Evolutionary conservation across 2,113 vertebrate species (phyloP), one percentile per base, ranked within the genome.

Genomic region (Cyprinodon brontotheroides): DNA sequence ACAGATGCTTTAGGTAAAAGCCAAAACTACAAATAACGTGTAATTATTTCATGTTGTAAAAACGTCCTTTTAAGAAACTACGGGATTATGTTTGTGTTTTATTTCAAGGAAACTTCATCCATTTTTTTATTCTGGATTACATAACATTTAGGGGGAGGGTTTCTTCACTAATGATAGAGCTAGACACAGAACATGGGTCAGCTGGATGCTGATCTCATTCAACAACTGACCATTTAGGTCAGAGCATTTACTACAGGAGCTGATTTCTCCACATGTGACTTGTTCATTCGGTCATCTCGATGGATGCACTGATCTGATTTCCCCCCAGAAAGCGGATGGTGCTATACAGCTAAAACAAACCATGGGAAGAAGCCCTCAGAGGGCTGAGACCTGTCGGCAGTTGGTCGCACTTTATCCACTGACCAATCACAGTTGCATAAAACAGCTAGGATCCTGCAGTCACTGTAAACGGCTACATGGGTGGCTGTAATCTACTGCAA

Each of bases 401-500:
- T 60, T 38, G 20, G 70, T 45, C 57, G 11, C 14, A 20, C 45
- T 48, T 75, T 65, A 68, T 38, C 63, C 76, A 66, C 60, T 72
- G 82, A 80, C 82, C 78, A 60, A 63, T 77, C 61, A 7, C 63
- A 77, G 65, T 66, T 71, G 66, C 60, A 45, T 57, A 15, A 57
- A 67, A 57, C 8, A 15, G 50, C 71, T 64, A 20, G 6, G 61
- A 67, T 64, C 3, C 62, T 11, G 47, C 11, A 11, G 39, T 50
- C 61, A 69, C 40, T 14, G 65, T 69, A 38, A 81, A 78, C 14
- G 38, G 40, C 61, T 82, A 81, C 87, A 71, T 79, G 92, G 93
- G 94, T 92, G 93, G 94, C 91, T 91, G 78, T n/a, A 57, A 57
- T 57, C 50, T 57, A 57, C 50, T n/a, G 17, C 50, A 57, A 57